Evolutionary conservation across 2,888 invertebrate species (phyloP), one percentile per base, ranked within the genome.

Genomic region (Punctoribates punctum): DNA sequence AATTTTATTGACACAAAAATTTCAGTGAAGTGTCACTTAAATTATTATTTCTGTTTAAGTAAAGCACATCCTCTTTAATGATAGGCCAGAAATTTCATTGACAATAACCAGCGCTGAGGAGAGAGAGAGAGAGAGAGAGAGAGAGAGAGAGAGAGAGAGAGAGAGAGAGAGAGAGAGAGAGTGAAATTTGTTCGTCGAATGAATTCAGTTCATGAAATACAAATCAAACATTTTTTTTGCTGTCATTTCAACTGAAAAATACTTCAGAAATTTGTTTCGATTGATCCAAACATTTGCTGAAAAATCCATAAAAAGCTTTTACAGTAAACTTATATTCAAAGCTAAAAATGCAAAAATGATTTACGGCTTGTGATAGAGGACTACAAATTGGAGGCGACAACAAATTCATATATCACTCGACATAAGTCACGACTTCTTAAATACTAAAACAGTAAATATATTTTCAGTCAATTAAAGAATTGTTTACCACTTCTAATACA

Each of bases 211-310:
- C 25, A 57, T 57, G 25, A 25, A 25, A 57, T 57, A 57, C 25
- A 20, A 57, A 57, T 54, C 25, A 5, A 57, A 57, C 17, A 57
- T 57, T n/a, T 57, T 54, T 15, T 48, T 57, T 25, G 15, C n/a
- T 54, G 54, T 54, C 54, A 54, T 54, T 20, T 29, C 62, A 27
- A 15, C n/a, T 34, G 11, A 34, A 34, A 65, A 65, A 27, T 65
- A 34, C 17, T 3, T n/a, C 65, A n/a, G 8, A 57, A 57, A 57
- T 57, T 57, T 57, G 57, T 57, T 48, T 57, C 57, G 11, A 57
- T 57, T 57, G 57, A 57, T 57, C 25, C 25, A 25, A 57, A 65
- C 29, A 65, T 65, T 65, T 65, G 34, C 34, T 34, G 25, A 34
- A 65, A 62, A 65, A 38, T 9, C 17, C 25, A 13, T 11, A 62